Evolutionary conservation across 1,140 invertebrate genomes (phyloP), one percentile per base, ranked within the genome.

Genomic region (Portunus trituberculatus): DNA sequence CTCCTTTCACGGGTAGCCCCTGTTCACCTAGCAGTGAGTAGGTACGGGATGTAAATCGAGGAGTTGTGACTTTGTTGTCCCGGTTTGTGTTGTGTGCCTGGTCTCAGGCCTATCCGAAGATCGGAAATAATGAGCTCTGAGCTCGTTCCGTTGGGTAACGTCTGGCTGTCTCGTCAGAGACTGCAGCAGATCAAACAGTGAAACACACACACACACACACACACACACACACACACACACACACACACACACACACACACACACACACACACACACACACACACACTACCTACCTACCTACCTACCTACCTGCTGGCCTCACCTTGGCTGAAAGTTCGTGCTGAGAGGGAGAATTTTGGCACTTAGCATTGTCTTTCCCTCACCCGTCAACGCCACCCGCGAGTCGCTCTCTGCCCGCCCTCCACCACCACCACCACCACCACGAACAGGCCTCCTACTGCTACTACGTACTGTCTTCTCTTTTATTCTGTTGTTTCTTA

Each of bases 181-280:
- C n/a, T n/a, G n/a, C n/a, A n/a, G n/a, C n/a, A n/a, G n/a, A n/a
- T n/a, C n/a, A n/a, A n/a, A n/a, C n/a, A n/a, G n/a, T n/a, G n/a
- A n/a, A n/a, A 76, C 67, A 76, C 67, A 76, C 67, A 76, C 67
- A 76, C 67, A 76, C 67, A 76, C 67, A n/a, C 67, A n/a, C 67
- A 76, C 20, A 76, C 67, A 76, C 67, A 76, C 67, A 76, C 67
- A 76, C 67, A 76, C 67, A 76, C 67, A 76, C 67, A 76, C 67
- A 76, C 67, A 76, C 67, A 76, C 67, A 76, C 67, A 76, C 67
- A 76, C 67, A 76, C 67, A 76, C 67, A 76, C 67, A 76, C 67
- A 76, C 67, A 76, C 67, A 76, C 67, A n/a, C 67, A n/a, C 67
- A n/a, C 67, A 76, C 67, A n/a, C 67, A 76, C 67, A 76, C 67